Conservation (phyloP, 2,797 vertebrate genomes). For the Anguilla megastoma region DNA sequence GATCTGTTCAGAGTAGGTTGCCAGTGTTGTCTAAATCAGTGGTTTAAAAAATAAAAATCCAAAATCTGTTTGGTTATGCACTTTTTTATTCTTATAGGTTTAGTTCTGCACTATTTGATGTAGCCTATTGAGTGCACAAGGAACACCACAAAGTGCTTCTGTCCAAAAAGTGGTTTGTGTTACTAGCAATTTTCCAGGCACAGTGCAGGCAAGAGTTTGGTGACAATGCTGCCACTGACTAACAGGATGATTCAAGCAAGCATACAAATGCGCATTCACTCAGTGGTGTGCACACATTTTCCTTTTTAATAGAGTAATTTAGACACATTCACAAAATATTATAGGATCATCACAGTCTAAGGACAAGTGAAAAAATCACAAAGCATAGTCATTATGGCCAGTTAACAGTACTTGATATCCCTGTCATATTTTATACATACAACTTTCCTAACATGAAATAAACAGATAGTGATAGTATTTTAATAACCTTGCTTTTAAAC, state of each 20-base stretch:
- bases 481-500: neutral
- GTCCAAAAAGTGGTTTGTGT: constrained; percentile 67
- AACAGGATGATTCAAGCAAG: constrained; percentile 56
- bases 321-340: neutral
- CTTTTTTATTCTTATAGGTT: too few species aligned
- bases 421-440: neutral
- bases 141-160: constrained; percentile 43
- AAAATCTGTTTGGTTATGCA: too few species aligned
- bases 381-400: neutral
- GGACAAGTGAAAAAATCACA: neutral
- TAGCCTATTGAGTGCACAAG: too few species aligned
- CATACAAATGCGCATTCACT: constrained; percentile 62
- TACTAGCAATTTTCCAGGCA: constrained; percentile 45
- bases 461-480: neutral
- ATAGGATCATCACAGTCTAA: neutral
- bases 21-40: too few species aligned
- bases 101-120: too few species aligned
- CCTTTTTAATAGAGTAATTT: neutral
- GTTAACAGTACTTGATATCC: neutral
- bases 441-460: neutral
- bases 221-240: constrained; percentile 38
- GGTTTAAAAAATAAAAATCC: too few species aligned
- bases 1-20: too few species aligned
- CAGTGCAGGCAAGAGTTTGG: constrained; percentile 25
- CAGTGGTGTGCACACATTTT: constrained; percentile 42